Base-by-base conservation (phyloP, 2,888 invertebrate genomes). In the Sclerodermus sp. region DNA sequence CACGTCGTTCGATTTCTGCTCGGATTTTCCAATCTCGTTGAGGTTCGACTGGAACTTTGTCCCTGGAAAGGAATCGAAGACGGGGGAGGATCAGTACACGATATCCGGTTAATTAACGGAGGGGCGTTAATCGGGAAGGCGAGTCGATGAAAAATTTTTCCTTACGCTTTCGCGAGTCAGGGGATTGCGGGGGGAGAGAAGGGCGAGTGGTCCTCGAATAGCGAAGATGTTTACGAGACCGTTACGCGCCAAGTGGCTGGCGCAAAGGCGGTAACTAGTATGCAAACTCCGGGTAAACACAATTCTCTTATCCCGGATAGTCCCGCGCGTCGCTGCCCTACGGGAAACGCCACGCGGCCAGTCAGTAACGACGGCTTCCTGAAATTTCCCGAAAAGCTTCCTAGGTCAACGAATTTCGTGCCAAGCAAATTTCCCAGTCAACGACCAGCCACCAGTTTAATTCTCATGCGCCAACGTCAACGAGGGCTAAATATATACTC, bases 1-100 rank as follows among this genome's bases (percentile, higher is more conserved):
- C 41, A 65, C 53, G 45, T 73, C 68, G 41, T 59, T 67, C n/a
- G 73, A 73, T 49, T 77, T 77, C 53, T 78, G 79, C 60, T 79
- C 79, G 44, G 79, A 79, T 58, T 79, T 79, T 59, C 74, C 79
- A 56, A 79, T 73, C 51, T 79, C 78, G 61, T 77, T 79, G 47
- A 79, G 67, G 60, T 76, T 79, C 17, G 76, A 76, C 58, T 75
- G 74, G 48, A 66, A 67, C 61, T 78, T 77, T 42, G 62, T 68
- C 49, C 76, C 78, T 75, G 70, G 6, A 14, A 67, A 68, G 40
- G 41, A 53, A 31, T 43, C 32, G 58, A 55, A 45, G 49, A 48
- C 47, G 8, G 30, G 6, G 30, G 30, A n/a, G n/a, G n/a, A n/a
- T n/a, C n/a, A n/a, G n/a, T n/a, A n/a, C n/a, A n/a, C n/a, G n/a